Evolutionary conservation across 64 coral and sea anemone species (phyloP).

Genomic region (Pocillopora verrucosa): DNA sequence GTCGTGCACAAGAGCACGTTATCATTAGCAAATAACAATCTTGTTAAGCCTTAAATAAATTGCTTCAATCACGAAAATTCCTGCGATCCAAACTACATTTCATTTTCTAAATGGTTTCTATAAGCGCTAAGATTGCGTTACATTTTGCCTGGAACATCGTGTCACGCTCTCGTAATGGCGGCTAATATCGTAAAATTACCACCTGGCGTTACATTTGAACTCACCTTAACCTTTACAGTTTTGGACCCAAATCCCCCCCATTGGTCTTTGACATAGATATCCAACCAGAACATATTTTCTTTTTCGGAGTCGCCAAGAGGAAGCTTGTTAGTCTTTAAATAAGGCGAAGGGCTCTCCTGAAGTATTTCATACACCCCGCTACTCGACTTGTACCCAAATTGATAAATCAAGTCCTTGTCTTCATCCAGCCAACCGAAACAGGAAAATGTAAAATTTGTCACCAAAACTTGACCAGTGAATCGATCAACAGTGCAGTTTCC

Average conservation of each 20-base stretch:
- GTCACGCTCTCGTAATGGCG: too few species aligned
- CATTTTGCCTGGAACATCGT: too few species aligned
- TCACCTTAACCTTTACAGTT: slow-evolving; percentile 47
- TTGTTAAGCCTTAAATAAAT: too few species aligned
- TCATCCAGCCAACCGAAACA: slow-evolving; percentile 54
- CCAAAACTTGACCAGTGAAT: slow-evolving; percentile 28
- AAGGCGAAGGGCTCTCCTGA: slow-evolving; percentile 6
- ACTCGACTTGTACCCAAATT: slow-evolving; percentile 28
- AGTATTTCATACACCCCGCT: slow-evolving; percentile 35
- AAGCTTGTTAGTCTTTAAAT: slow-evolving; percentile 22
- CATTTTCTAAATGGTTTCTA: too few species aligned
- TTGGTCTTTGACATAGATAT: slow-evolving; percentile 38
- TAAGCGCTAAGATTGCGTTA: too few species aligned
- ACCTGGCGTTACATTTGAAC: background rate
- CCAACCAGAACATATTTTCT: slow-evolving; percentile 23
- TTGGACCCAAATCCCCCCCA: slow-evolving; percentile 21
- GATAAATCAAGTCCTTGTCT: slow-evolving; percentile 3
- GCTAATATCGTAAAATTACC: too few species aligned
- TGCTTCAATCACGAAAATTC: too few species aligned
- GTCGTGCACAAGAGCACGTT: too few species aligned
- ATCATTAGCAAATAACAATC: too few species aligned
- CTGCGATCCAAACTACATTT: too few species aligned
- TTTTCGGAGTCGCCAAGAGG: slow-evolving; percentile 34
- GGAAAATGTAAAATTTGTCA: slow-evolving; percentile 51
- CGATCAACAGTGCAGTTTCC: slow-evolving; percentile 49